A percentile compares a stretch with the other conserved stretches of the same genome.
phyloP scores from a whole-genome alignment of 2,888 invertebrate species.

The Leuctra nigra region DNA sequence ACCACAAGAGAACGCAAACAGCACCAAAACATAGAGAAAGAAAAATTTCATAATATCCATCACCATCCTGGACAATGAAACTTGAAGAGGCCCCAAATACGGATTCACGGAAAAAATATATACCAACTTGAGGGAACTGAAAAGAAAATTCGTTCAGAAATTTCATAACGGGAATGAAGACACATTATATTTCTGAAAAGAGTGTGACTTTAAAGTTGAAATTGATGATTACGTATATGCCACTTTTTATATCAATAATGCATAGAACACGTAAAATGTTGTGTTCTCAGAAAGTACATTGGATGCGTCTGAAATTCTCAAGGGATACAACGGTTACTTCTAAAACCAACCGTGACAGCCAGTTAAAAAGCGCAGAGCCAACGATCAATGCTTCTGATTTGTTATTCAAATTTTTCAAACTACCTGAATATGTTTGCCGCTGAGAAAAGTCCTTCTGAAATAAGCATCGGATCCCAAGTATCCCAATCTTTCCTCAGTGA shows the following conservation, averaged over 20 bases:
- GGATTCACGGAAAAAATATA: conserved; percentile 58
- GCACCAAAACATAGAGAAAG: conserved; percentile 47
- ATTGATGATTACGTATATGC: not conserved
- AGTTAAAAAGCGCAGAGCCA: too few relatives aligned
- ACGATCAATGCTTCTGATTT: too few relatives aligned
- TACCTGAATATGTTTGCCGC: conserved; percentile 93
- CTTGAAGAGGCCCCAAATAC: conserved; percentile 53
- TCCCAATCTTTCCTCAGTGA: conserved; percentile 78
- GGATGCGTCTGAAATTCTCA: too few relatives aligned
- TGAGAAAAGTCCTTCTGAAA: conserved; percentile 93
- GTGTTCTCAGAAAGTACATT: too few relatives aligned
- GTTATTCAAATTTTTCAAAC: conserved; percentile 18
- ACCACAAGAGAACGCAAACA: conserved; percentile 56
- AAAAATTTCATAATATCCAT: conserved; percentile 55
- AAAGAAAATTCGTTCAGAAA: conserved; percentile 21
- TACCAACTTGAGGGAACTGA: conserved; percentile 52
- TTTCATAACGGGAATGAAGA: not conserved
- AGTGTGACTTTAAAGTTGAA: not conserved
- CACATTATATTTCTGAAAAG: not conserved
- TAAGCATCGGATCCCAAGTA: conserved; percentile 97
- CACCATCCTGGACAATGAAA: conserved; percentile 52
- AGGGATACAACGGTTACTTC: too few relatives aligned
- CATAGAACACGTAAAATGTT: too few relatives aligned
- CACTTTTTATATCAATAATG: too few relatives aligned
- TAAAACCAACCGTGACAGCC: too few relatives aligned